phyloP scores from a whole-genome alignment of 1,140 invertebrate genomes.

The Plodia interpunctella region DNA sequence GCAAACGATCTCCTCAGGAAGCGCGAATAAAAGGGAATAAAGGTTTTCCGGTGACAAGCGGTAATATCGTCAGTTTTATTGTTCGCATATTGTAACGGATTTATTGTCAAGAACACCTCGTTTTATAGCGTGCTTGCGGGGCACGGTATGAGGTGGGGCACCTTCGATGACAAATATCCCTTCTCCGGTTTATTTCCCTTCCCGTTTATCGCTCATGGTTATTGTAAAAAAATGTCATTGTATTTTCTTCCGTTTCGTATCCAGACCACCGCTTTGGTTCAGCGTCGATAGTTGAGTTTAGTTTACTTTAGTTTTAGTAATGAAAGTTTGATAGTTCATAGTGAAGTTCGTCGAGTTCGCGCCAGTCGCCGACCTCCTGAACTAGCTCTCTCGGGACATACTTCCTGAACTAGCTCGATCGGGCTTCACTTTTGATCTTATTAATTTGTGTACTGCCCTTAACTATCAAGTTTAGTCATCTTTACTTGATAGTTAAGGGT shows the following conservation, averaged over 20 bases:
- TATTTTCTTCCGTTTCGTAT: constrained; percentile 4
- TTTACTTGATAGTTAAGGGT: no score
- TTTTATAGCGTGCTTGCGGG: not conserved
- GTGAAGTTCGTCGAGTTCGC: no score
- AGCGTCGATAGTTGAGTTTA: no score
- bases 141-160: not conserved
- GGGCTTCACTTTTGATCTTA: not conserved
- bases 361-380: not conserved
- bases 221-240: constrained; percentile 16
- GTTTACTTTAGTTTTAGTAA: no score
- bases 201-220: constrained; percentile 9
- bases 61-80: constrained; percentile 11
- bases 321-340: constrained; percentile 2
- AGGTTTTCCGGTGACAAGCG: constrained; percentile 2
- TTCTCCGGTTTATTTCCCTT: constrained; percentile 15
- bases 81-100: constrained; percentile 8
- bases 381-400: no score
- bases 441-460: no score
- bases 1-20: not conserved
- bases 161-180: constrained; percentile 9
- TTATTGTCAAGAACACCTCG: constrained; percentile 7
- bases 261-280: no score
- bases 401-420: no score
- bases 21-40: not conserved
- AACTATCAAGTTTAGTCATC: no score